phyloP scores from a whole-genome alignment of 2,113 vertebrate species.

The Cyprinodon variegatus region DNA sequence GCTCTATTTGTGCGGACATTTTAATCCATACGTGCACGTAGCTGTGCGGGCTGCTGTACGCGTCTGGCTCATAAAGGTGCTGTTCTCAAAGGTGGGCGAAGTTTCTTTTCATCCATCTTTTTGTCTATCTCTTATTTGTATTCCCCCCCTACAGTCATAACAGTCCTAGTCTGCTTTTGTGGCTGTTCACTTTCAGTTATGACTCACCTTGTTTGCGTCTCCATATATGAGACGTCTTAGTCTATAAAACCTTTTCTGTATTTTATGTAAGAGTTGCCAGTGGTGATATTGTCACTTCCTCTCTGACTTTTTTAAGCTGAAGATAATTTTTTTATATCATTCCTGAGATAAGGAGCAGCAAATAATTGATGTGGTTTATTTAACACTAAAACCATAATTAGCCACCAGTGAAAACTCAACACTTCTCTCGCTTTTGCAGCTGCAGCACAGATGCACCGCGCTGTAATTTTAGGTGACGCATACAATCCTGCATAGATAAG shows the following conservation, averaged over 20 bases:
- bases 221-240: neutral
- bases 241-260: neutral
- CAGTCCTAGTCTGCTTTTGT: constrained; percentile 23
- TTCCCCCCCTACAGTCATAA: constrained; percentile 47
- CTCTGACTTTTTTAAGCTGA: neutral
- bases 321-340: neutral
- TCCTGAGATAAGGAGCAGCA: neutral
- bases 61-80: constrained; percentile 29
- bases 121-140: constrained; percentile 44
- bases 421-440: neutral
- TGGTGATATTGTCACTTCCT: neutral
- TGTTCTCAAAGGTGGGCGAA: constrained; percentile 28
- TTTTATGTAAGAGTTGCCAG: neutral
- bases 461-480: neutral
- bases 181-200: constrained; percentile 6
- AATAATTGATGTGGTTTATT: neutral
- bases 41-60: constrained; percentile 35
- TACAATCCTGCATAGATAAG: neutral
- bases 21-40: constrained; percentile 19
- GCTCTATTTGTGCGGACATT: constrained; percentile 24
- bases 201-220: neutral
- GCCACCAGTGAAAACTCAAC: neutral
- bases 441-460: too few relatives aligned
- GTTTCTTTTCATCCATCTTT: constrained; percentile 31
- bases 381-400: neutral